Conservation (phyloP, 2,113 vertebrate genomes). For the Brachyhypopomus occidentalis region DNA sequence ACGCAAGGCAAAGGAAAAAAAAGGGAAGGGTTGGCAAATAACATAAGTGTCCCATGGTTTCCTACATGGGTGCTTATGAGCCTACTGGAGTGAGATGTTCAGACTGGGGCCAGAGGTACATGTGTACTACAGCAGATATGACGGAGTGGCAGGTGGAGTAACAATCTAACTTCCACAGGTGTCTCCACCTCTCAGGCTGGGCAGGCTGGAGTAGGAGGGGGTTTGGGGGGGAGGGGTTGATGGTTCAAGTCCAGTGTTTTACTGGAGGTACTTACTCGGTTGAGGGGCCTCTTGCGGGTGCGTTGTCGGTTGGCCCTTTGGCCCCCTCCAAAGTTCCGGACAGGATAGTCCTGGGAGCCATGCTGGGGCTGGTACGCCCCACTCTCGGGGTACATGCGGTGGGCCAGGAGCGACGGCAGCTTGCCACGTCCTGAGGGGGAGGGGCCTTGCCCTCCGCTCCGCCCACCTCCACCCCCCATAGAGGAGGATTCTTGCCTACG, state of each 20-base stretch:
- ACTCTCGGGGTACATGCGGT: constrained; percentile 82
- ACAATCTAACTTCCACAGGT: constrained; percentile 30
- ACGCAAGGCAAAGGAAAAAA: not conserved
- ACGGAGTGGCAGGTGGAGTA: constrained; percentile 36
- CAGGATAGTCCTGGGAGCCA: constrained; percentile 83
- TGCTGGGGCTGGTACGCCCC: constrained; percentile 72
- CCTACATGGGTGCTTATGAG: not conserved
- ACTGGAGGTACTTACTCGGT: constrained; percentile 82
- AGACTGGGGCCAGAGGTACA: not conserved
- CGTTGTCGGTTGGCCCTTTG: constrained; percentile 82
- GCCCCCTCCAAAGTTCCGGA: constrained; percentile 84
- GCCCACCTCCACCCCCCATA: constrained; percentile 74
- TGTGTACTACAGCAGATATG: not conserved
- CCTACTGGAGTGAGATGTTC: not conserved
- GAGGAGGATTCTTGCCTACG: constrained; percentile 78
- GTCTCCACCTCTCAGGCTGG: constrained; percentile 37
- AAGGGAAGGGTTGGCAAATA: not conserved
- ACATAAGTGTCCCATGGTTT: not conserved
- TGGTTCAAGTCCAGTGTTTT: constrained; percentile 50
- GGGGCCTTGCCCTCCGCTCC: constrained; percentile 68
- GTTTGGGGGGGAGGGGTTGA: constrained; percentile 6
- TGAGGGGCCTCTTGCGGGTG: constrained; percentile 83
- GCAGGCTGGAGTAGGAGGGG: constrained; percentile 37
- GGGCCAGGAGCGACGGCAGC: constrained; percentile 91
- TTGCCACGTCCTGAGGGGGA: constrained; percentile 81